Percentiles rank a stretch among this genome's conserved stretches.
Conservation (phyloP, 2,113 vertebrate genomes). For the Physeter macrocephalus region DNA sequence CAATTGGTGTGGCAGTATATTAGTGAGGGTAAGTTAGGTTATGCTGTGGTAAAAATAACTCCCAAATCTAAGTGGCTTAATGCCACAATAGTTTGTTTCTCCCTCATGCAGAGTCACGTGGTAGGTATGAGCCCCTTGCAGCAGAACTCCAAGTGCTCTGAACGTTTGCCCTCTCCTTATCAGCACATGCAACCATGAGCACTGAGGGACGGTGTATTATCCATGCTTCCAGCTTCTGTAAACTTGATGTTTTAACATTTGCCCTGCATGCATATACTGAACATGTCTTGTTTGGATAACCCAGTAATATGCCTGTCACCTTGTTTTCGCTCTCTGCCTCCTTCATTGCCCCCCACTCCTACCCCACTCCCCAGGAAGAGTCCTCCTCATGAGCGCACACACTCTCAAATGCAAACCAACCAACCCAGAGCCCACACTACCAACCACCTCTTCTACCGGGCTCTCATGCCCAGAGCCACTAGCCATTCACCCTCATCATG, state of each 20-base stretch:
- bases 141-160: not conserved
- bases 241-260: not conserved
- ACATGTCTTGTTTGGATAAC: not conserved
- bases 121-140: not conserved
- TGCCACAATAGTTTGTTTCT: not conserved
- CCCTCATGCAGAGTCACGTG: accelerated
- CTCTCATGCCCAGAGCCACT: not conserved
- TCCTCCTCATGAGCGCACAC: not conserved
- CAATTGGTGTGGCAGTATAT: not conserved
- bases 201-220: accelerated
- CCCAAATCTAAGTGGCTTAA: not conserved
- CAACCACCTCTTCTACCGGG: not conserved
- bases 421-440: not conserved
- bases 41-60: not conserved
- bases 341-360: not conserved
- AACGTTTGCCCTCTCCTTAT: too few relatives aligned
- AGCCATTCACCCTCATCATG: not conserved
- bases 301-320: not conserved
- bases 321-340: not conserved
- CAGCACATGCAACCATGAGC: too few relatives aligned
- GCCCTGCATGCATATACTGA: not conserved
- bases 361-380: not conserved
- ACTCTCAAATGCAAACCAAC: not conserved
- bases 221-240: not conserved
- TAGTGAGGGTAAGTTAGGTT: not conserved